Evolutionary conservation across 2,113 vertebrate genomes (phyloP), one percentile per base, ranked within the genome.

Genomic region (Clarias gariepinus): DNA sequence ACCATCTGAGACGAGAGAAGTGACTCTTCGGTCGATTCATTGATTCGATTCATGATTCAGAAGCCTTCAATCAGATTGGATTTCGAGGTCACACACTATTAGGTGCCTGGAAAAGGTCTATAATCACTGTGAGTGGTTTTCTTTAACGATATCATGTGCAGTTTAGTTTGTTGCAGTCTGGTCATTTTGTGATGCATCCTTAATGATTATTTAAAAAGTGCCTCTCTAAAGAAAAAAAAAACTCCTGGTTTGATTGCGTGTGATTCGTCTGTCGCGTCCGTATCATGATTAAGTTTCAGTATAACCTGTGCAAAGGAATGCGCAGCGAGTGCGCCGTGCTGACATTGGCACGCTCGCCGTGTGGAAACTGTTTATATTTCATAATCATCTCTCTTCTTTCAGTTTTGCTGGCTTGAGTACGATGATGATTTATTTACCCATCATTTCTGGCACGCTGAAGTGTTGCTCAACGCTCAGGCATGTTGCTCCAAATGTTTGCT

Each of bases 401-500:
- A 33, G 78, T 33, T 80, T 36, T 19, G 55, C 57, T 60, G 78
- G 78, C 55, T 19, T 80, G 21, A 60, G 55, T 79, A 3, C 28
- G 78, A 36, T 2, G 78, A 36, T 55, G 25, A 69, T 82, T 66
- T 82, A 47, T 82, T 63, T 68, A 30, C 64, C 25, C 47, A 11
- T 28, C 21, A 21, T 21, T 68, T n/a, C 53, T 71, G 33, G 81
- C 33, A 28, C 68, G 2, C 23, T 28, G 63, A 86, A 86, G 79
- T 82, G 53, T 71, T 84, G 36, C 58, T 60, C 79, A 57, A 57
- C 28, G 21, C 52, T 76, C 41, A 55, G 85, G 33, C 79, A 10
- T 53, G 41, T 41, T 41, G 7, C 41, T 86, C 85, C 68, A 86
- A 64, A 79, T 87, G 69, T 79, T 87, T 80, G 33, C 41, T 79